Evolutionary conservation across 2,888 invertebrate genomes (phyloP).

Genomic region (Lepidonotus clava): DNA sequence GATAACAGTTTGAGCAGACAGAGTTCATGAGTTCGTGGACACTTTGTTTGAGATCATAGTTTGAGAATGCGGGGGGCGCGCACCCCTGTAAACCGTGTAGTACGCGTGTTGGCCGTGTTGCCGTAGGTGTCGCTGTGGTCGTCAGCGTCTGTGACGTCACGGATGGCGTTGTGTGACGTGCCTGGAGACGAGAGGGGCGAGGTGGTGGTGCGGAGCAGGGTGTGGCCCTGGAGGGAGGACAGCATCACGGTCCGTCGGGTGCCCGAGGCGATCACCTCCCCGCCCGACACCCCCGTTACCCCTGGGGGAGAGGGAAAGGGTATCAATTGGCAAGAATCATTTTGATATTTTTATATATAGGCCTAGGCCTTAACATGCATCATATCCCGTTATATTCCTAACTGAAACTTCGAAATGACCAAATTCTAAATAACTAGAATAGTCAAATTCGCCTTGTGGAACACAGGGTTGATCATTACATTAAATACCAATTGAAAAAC

Average conservation of each 20-base stretch:
- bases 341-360: no score
- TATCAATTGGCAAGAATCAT: no score
- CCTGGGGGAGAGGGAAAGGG: conserved; percentile 14
- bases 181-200: neutral
- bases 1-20: no score
- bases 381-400: no score
- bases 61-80: conserved; percentile 29
- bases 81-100: conserved; percentile 20
- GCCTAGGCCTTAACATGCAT: no score
- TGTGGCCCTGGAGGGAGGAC: conserved; percentile 42
- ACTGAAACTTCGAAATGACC: no score
- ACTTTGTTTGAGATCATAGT: conserved; percentile 42
- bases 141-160: neutral
- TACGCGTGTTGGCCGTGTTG: neutral
- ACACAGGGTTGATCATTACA: no score
- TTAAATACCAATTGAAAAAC: no score
- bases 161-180: neutral
- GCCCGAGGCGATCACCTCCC: conserved; percentile 1
- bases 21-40: no score
- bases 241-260: conserved; percentile 36
- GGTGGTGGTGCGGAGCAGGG: conserved; percentile 34
- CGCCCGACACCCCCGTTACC: neutral
- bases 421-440: no score
- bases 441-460: no score
- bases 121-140: conserved; percentile 2